These are phyloP conservation scores for Apogon hyalosoma DNA, from an alignment of 2,797 vertebrate genomes.

Conservation along the genomic window DNA sequence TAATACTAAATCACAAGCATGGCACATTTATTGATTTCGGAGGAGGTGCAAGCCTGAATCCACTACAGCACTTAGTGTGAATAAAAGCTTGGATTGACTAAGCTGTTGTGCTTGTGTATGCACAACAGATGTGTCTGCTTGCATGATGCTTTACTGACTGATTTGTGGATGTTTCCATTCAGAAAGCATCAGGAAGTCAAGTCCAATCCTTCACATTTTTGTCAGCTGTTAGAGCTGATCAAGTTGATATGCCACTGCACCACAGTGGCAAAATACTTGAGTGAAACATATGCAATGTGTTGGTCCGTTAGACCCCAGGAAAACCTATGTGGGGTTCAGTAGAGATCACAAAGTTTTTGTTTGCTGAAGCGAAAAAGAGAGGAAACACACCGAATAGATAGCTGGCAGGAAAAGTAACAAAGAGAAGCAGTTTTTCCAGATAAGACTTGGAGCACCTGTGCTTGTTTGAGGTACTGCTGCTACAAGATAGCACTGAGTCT, in stretches of 20 bases:
- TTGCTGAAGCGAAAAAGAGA: background rate
- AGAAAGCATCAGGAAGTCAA: background rate
- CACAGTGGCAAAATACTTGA: slow-evolving; percentile 13
- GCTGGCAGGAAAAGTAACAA: background rate
- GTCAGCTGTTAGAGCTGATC: background rate
- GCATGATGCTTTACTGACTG: slow-evolving; percentile 21
- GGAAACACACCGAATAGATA: background rate
- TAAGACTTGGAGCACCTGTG: background rate
- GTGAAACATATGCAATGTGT: background rate
- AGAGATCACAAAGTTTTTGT: slow-evolving; percentile 23
- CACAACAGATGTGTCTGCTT: background rate
- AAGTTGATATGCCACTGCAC: slow-evolving; percentile 15
- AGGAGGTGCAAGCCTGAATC: slow-evolving; percentile 29
- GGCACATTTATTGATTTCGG: slow-evolving; percentile 58
- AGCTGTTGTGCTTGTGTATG: slow-evolving; percentile 39
- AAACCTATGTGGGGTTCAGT: slow-evolving; percentile 12
- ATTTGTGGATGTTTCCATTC: slow-evolving; percentile 7
- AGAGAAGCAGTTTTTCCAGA: background rate
- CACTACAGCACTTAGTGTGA: slow-evolving; percentile 53
- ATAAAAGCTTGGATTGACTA: slow-evolving; percentile 63
- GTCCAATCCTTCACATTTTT: no score
- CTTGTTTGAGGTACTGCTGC: background rate
- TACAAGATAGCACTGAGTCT: slow-evolving; percentile 1
- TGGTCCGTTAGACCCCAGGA: slow-evolving; percentile 3
- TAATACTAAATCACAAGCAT: slow-evolving; percentile 41